Evolutionary conservation across 2,888 invertebrate genomes (phyloP), one percentile per base, ranked within the genome.

Genomic region (Odontomyia ornata): DNA sequence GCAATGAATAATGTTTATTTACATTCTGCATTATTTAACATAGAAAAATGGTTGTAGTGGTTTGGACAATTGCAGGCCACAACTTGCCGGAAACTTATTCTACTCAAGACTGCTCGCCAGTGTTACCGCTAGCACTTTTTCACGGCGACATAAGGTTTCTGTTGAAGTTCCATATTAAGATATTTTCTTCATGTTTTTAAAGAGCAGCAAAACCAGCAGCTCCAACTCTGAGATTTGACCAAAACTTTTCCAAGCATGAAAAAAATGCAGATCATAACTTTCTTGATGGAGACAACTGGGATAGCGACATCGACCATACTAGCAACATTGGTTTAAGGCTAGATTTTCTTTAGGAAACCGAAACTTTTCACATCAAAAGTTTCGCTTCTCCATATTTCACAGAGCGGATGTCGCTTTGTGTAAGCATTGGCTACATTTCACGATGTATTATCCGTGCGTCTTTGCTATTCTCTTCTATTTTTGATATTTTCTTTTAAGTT

Each of bases 1-100:
- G 30, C 60, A 73, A 67, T 78, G 78, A 78, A 73, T 76, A 78
- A 78, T 78, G 78, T 78, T 78, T 78, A 76, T 78, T 78, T 78
- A 75, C 76, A 71, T 76, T 78, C 57, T 76, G 76, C 78, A 78
- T 78, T 76, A 78, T 78, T 76, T 71, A 73, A 36, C 67, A 78
- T 76, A 76, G 76, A 78, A 76, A 76, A 78, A 65, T 72, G 65
- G 57, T 43, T 76, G 64, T 36, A 9, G 76, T 76, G 76, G 76
- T 76, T 64, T 65, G 76, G 76, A 72, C 71, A 72, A 65, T 73
- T 73, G 72, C 56, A 46, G 57, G 56, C 43, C 65, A 36, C 52
- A 71, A 56, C 56, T 43, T 13, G 15, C 15, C n/a, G 72, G 56
- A 72, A 72, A 72, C 28, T 56, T 56, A 30, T 64, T 76, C 76